These are phyloP conservation scores for Eupithecia abbreviata DNA, from an alignment of 2,888 invertebrate genomes.

Conservation along the genomic window DNA sequence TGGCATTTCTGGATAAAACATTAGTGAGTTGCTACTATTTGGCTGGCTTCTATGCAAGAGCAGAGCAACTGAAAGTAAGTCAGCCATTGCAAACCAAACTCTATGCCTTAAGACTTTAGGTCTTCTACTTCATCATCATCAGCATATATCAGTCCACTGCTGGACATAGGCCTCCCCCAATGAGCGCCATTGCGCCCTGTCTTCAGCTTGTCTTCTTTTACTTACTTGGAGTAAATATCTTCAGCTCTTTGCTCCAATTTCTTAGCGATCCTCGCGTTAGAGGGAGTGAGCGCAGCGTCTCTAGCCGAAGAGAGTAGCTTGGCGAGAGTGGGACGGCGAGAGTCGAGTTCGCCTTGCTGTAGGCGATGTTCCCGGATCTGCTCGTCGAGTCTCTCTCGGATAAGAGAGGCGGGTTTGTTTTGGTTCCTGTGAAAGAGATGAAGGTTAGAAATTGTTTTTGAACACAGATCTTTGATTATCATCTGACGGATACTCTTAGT, in stretches of 20 bases:
- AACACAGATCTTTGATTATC: background rate
- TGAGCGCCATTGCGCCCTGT: too few species aligned
- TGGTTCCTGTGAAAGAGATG: constrained; percentile 75
- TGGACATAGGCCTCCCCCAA: too few species aligned
- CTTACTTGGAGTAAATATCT: constrained; percentile 87
- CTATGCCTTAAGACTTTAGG: background rate
- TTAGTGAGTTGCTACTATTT: too few species aligned
- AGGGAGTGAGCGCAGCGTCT: constrained; percentile 91
- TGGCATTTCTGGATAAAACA: too few species aligned
- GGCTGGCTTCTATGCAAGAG: too few species aligned
- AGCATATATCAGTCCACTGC: too few species aligned
- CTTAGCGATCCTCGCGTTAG: constrained; percentile 94
- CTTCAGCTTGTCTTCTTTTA: too few species aligned
- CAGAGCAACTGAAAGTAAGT: too few species aligned
- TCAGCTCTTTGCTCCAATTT: constrained; percentile 95
- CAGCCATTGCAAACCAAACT: background rate
- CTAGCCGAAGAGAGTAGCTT: constrained; percentile 91
- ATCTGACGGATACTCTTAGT: background rate
- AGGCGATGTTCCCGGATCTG: constrained; percentile 94
- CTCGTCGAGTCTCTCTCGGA: constrained; percentile 94
- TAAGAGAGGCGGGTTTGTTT: constrained; percentile 92
- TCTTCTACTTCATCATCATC: too few species aligned
- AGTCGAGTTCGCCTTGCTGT: constrained; percentile 92
- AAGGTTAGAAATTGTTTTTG: background rate
- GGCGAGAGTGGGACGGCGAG: constrained; percentile 92